A percentile compares a stretch with the other conserved stretches of the same genome.
Conservation (phyloP, 2,113 vertebrate species). For the Petaurus breviceps region DNA sequence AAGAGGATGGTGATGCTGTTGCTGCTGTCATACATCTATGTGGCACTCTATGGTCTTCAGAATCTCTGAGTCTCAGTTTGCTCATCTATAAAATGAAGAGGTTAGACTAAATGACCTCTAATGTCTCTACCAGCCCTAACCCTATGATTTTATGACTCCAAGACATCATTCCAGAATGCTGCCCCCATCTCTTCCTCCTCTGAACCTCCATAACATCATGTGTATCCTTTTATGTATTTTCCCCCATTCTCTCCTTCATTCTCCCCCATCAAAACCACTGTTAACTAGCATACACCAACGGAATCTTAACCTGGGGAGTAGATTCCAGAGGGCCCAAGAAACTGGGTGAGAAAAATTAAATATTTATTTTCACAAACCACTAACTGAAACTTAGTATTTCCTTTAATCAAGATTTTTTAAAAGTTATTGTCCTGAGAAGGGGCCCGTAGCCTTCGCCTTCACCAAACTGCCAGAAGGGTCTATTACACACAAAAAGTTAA, state of each 20-base stretch:
- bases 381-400: not conserved
- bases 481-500: not conserved
- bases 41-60: not conserved
- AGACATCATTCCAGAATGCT: not conserved
- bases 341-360: not conserved
- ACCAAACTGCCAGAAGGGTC: not conserved
- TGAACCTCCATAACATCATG: not conserved
- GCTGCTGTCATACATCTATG: not conserved
- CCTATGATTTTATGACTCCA: not conserved
- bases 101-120: not conserved
- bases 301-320: not conserved
- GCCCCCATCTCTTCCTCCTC: not conserved
- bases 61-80: not conserved
- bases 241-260: not conserved
- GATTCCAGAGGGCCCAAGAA: not conserved
- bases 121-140: not conserved
- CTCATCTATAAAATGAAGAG: not conserved
- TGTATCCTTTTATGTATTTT: not conserved
- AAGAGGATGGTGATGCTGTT: not conserved
- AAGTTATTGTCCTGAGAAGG: not conserved
- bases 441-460: not conserved
- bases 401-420: not conserved
- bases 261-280: not conserved
- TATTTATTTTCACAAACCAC: not conserved
- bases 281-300: not conserved